A percentile compares a stretch with the other conserved stretches of the same genome.
phyloP scores from a whole-genome alignment of 2,888 invertebrate species.

The Pachydiplax longipennis region DNA sequence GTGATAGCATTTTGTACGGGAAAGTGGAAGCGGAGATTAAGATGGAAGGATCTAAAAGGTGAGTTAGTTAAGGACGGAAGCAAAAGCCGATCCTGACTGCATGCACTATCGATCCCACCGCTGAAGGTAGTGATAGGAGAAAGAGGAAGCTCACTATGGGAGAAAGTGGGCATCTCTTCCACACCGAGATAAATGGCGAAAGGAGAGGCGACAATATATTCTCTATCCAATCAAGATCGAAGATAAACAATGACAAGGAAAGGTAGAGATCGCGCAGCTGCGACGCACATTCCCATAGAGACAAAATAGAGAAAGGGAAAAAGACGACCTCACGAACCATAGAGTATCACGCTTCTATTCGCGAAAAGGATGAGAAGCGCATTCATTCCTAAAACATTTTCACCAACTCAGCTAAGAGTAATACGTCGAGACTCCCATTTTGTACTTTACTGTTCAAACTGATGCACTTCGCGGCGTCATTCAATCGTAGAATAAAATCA shows the following conservation, averaged over 20 bases:
- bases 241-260: neutral
- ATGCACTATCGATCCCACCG: conserved; percentile 31
- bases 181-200: neutral
- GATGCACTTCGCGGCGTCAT: too few relatives aligned
- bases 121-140: neutral
- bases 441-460: too few relatives aligned
- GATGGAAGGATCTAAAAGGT: neutral
- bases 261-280: neutral
- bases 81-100: neutral
- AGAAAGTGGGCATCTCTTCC: neutral
- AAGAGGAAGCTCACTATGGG: neutral
- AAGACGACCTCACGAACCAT: neutral
- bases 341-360: neutral
- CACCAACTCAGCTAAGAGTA: too few relatives aligned
- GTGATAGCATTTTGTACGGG: neutral
- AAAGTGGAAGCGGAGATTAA: neutral
- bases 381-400: too few relatives aligned
- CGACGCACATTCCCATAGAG: neutral
- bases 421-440: too few relatives aligned
- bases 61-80: neutral
- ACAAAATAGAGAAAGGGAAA: neutral
- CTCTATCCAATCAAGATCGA: neutral
- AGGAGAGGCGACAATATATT: neutral
- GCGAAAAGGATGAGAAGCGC: too few relatives aligned
- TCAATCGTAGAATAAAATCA: too few relatives aligned